A percentile compares a stretch with the other conserved stretches of the same genome.
These are phyloP conservation scores for Brenthis daphne DNA, from an alignment of 2,888 invertebrate species.

Conservation along the genomic window DNA sequence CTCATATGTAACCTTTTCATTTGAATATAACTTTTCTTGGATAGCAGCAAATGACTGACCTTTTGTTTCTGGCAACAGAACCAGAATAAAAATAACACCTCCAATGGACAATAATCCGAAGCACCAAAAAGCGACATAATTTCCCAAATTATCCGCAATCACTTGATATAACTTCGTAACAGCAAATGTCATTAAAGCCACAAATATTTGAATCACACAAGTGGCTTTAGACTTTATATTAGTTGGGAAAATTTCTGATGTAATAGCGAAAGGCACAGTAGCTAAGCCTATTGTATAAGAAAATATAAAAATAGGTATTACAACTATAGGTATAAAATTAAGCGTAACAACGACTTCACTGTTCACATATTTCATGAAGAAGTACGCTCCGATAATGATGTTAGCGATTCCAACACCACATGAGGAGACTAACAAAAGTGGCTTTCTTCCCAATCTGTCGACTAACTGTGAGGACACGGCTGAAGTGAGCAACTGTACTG, in stretches of 20 bases:
- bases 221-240: conserved; percentile 85
- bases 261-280: conserved; percentile 84
- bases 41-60: conserved; percentile 84
- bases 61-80: conserved; percentile 83
- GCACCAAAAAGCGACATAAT: conserved; percentile 80
- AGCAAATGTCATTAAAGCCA: conserved; percentile 81
- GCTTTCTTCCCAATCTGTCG: conserved; percentile 84
- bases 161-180: conserved; percentile 83
- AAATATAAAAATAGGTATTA: conserved; percentile 83
- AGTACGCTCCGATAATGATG: conserved; percentile 79
- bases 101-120: conserved; percentile 75
- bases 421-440: conserved; percentile 83
- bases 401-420: conserved; percentile 79
- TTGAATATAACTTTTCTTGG: conserved; percentile 72
- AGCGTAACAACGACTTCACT: conserved; percentile 70
- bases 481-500: conserved; percentile 79
- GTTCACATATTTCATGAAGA: conserved; percentile 75
- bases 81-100: conserved; percentile 78
- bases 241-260: conserved; percentile 85
- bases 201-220: conserved; percentile 83
- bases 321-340: conserved; percentile 81
- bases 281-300: conserved; percentile 84
- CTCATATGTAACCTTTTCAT: conserved; percentile 64
- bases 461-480: conserved; percentile 81
- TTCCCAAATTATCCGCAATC: conserved; percentile 76